Evolutionary conservation across 2,888 invertebrate genomes (phyloP), one percentile per base, ranked within the genome.

Genomic region (Metopia argyrocephala): DNA sequence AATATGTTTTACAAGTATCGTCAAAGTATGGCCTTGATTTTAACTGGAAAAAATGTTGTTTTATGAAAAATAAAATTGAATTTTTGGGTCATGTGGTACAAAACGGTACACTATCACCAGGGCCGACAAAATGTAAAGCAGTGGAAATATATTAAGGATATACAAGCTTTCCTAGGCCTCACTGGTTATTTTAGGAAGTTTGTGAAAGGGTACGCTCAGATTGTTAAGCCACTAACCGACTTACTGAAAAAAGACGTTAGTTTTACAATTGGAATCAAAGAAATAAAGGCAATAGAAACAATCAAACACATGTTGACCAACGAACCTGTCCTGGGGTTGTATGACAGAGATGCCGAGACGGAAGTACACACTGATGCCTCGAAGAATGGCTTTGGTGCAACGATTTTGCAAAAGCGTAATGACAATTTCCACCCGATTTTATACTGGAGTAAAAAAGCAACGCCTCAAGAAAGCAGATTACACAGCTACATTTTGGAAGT

Each of bases 371-470:
- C n/a, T n/a, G n/a, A n/a, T n/a, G n/a, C 70, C 61, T 3, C 76
- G 18, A 3, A 73, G 74, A 28, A 70, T 74, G 15, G 61, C 38
- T 9, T 80, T 31, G 83, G 82, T 9, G 79, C 78, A 20, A 50
- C 70, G 5, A 7, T 83, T 7, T 2, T 84, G 15, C 81, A 84
- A 45, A 68, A 62, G 46, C 46, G 25, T 31, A 61, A 57, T 3
- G 76, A 61, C 15, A 7, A 70, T 12, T 59, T 82, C 2, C 84
- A 83, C 28, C 81, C 79, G 54, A 59, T 78, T 56, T 25, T n/a
- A n/a, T n/a, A n/a, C n/a, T n/a, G n/a, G n/a, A n/a, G n/a, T n/a
- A n/a, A n/a, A n/a, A n/a, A n/a, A n/a, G n/a, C n/a, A n/a, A n/a
- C n/a, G n/a, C n/a, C n/a, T n/a, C n/a, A n/a, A n/a, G n/a, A n/a